Evolutionary conservation across 2,113 vertebrate species (phyloP), one percentile per base, ranked within the genome.

Genomic region (Percopsis transmontana): DNA sequence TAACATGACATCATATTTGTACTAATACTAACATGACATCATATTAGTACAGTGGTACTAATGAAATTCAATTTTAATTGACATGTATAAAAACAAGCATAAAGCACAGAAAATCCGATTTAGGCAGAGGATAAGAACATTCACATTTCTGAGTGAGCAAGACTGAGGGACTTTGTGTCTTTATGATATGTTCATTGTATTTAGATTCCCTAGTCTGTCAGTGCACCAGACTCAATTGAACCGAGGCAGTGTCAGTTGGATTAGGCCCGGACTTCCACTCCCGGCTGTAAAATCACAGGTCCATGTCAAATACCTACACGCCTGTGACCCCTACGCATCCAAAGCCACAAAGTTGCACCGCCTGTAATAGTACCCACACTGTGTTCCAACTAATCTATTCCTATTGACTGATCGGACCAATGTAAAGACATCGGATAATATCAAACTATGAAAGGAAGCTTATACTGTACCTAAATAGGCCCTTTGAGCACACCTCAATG

Each of bases 251-350:
- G 1, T 42, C 24, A 70, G 62, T 64, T n/a, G 0, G 50, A 58
- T 62, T 33, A 59, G 69, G 83, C 62, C 72, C 4, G 3, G 2
- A 58, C 81, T 72, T 68, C 64, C 58, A 80, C 82, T 85, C 58
- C 57, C 75, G 65, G 77, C 88, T 68, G 73, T 58, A 80, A 88
- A 89, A 65, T 91, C 74, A 83, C 89, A 70, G 56, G 65, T 27
- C 74, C 67, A 48, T 79, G 89, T 77, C 71, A 83, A 82, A 89
- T 77, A 58, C 55, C 80, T 80, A 60, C 66, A 64, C 23, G 57
- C 64, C 50, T 27, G 38, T 3, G 8, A 24, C 40, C 47, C 76
- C 20, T 39, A 45, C 59, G 58, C 23, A 5, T 27, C 62, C 45
- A 27, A 19, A 67, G 63, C 53, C 58, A 44, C 12, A 12, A 19